These are phyloP conservation scores for Hydrocynus forskahlii DNA, from an alignment of 2,797 vertebrate species.

Conservation along the genomic window DNA sequence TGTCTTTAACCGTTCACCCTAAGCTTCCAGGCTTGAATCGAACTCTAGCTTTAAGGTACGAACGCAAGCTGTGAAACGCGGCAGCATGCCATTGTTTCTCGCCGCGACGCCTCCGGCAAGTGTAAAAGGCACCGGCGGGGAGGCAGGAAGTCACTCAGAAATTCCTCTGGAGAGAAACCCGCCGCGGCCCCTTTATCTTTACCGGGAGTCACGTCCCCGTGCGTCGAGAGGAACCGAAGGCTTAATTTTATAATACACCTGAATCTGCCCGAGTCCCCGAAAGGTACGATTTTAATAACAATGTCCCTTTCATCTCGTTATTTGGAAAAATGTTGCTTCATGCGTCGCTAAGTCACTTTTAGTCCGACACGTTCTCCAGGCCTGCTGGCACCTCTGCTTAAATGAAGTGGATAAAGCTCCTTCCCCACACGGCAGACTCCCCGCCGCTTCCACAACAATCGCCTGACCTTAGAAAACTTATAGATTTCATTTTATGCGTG, in stretches of 20 bases:
- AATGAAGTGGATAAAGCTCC: conserved; percentile 40
- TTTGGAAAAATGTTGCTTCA: conserved; percentile 39
- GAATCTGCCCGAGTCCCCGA: conserved; percentile 59
- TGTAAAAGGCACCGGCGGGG: conserved; percentile 71
- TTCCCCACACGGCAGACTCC: background rate
- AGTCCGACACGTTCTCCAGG: conserved; percentile 30
- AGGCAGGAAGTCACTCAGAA: conserved; percentile 76
- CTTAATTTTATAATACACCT: conserved; percentile 70
- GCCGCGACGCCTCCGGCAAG: conserved; percentile 72
- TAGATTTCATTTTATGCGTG: conserved; percentile 21
- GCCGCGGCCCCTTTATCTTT: conserved; percentile 76
- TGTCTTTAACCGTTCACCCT: conserved; percentile 48
- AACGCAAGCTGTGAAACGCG: conserved; percentile 60
- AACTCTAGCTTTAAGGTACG: conserved; percentile 54
- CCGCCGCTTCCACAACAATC: conserved; percentile 14
- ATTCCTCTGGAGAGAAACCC: conserved; percentile 73
- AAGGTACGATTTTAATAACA: conserved; percentile 72
- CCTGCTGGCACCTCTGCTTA: background rate
- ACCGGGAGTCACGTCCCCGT: conserved; percentile 62
- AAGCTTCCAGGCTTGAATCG: conserved; percentile 50
- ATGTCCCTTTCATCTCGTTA: conserved; percentile 63
- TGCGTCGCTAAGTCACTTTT: conserved; percentile 41
- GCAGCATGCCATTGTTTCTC: conserved; percentile 71
- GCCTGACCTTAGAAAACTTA: conserved; percentile 18
- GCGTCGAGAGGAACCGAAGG: conserved; percentile 68